phyloP scores from a whole-genome alignment of 2,113 vertebrate genomes.

The Phylloscopus trochiloides region DNA sequence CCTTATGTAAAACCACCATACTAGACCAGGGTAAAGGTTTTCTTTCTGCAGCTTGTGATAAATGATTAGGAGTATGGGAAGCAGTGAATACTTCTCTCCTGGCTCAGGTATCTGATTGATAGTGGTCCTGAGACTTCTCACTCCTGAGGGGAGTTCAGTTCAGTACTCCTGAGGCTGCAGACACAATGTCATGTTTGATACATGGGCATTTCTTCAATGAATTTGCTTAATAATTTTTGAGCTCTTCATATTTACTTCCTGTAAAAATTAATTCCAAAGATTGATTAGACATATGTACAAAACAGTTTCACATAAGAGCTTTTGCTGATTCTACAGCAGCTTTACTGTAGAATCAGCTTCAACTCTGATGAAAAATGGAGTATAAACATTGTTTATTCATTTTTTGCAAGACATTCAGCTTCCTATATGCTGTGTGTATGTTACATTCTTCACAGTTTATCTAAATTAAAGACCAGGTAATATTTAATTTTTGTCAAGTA shows the following conservation, averaged over 20 bases:
- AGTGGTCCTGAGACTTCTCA: background rate
- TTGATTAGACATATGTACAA: accelerated
- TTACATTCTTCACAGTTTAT: background rate
- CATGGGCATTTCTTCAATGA: accelerated
- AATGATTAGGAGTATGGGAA: background rate
- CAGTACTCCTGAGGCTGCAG: background rate
- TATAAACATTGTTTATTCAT: background rate
- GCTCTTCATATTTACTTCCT: background rate
- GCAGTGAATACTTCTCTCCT: accelerated
- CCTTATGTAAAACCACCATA: background rate
- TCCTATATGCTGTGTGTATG: background rate
- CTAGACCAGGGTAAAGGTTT: background rate
- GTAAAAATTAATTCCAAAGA: background rate
- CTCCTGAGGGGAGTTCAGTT: background rate
- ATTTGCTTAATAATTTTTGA: background rate
- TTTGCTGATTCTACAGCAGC: background rate
- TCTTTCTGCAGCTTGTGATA: background rate
- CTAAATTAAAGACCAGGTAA: background rate
- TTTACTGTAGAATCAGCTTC: too few species aligned
- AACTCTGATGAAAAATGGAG: background rate
- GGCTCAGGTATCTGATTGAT: background rate
- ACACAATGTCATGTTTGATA: background rate
- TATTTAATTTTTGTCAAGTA: background rate
- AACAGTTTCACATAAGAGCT: accelerated
- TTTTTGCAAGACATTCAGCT: background rate